Evolutionary conservation across 2,113 vertebrate genomes (phyloP).

Genomic region (Cepphus grylle): DNA sequence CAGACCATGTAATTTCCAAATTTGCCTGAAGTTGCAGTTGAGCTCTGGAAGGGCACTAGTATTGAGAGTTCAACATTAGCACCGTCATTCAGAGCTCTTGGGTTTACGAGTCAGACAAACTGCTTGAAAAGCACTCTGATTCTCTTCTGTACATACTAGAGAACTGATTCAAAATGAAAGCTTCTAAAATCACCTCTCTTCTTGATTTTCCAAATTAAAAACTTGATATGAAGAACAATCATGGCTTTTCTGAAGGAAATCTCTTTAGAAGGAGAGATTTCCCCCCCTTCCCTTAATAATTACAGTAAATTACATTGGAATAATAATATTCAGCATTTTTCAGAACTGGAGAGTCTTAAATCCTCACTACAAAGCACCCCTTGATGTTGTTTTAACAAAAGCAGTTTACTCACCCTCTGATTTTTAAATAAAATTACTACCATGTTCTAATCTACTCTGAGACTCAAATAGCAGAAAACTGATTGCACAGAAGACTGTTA

Average conservation of each 20-base stretch:
- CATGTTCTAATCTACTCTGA: background rate
- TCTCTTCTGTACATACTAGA: background rate
- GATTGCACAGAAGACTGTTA: background rate
- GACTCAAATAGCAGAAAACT: background rate
- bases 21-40: background rate
- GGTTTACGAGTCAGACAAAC: background rate
- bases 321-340: background rate
- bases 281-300: background rate
- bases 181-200: background rate
- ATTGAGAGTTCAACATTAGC: background rate
- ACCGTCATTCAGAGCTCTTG: background rate
- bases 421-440: background rate
- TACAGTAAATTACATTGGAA: background rate
- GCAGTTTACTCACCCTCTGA: background rate
- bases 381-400: background rate
- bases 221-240: background rate
- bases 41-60: background rate
- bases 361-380: background rate
- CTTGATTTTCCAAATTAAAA: background rate
- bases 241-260: background rate
- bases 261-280: background rate
- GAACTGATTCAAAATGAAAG: background rate
- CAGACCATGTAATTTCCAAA: background rate
- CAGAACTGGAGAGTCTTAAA: background rate
- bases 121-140: background rate